Conservation (phyloP, 2,888 invertebrate species). For the Spicauda simplicius region DNA sequence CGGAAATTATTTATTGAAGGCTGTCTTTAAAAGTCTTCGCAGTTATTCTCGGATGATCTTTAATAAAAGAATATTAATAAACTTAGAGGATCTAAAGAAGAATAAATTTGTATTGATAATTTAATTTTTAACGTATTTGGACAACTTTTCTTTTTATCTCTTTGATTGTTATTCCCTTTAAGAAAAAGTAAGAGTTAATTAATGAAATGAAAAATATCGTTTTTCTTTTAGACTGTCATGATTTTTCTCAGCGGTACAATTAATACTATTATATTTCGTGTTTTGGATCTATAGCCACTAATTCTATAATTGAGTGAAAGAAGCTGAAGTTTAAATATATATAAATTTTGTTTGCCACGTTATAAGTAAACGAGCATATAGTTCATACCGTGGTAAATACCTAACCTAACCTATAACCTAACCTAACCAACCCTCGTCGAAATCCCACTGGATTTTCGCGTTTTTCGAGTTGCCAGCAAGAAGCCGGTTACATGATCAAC, state of each 20-base stretch:
- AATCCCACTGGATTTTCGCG: too few relatives aligned
- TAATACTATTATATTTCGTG: too few relatives aligned
- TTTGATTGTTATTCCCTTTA: neutral
- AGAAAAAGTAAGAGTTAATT: neutral
- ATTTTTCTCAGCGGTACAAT: neutral
- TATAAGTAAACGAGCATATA: too few relatives aligned
- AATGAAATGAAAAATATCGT: neutral
- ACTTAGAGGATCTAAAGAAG: neutral
- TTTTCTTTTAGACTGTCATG: neutral
- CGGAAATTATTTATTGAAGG: conserved; percentile 10
- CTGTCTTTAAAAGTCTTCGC: conserved; percentile 8
- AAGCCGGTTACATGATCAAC: too few relatives aligned
- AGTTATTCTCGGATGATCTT: conserved; percentile 8
- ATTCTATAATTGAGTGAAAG: too few relatives aligned
- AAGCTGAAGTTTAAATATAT: too few relatives aligned
- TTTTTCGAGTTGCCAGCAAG: too few relatives aligned
- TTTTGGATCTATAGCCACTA: too few relatives aligned
- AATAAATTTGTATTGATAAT: conserved; percentile 10
- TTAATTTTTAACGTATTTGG: neutral
- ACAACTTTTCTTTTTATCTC: conserved; percentile 1
- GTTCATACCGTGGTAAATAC: too few relatives aligned
- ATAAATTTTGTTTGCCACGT: too few relatives aligned
- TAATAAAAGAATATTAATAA: conserved; percentile 20
- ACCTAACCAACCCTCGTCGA: too few relatives aligned
- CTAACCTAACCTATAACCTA: too few relatives aligned